Evolutionary conservation across 2,113 vertebrate species (phyloP).

Genomic region (Cyrtonyx montezumae): DNA sequence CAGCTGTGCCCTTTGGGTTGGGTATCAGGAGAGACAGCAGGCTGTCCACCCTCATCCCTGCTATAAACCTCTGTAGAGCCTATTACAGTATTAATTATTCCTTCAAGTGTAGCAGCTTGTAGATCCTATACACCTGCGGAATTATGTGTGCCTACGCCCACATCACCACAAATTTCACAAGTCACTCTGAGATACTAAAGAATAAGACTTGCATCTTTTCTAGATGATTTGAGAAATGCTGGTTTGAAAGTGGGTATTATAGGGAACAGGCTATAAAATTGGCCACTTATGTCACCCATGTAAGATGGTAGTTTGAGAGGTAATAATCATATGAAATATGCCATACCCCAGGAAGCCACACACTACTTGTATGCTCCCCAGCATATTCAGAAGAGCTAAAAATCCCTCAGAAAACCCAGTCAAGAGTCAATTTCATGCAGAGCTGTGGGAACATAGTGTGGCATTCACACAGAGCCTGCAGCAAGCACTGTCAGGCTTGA

Average conservation of each 20-base stretch:
- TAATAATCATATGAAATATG: background rate
- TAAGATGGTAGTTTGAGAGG: background rate
- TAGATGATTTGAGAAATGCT: background rate
- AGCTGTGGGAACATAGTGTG: background rate
- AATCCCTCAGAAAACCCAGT: background rate
- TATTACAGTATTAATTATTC: background rate
- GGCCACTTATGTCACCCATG: background rate
- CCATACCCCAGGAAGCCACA: background rate
- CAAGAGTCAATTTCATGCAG: background rate
- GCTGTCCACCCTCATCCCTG: background rate
- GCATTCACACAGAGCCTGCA: background rate
- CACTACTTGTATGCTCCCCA: background rate
- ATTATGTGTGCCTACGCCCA: background rate
- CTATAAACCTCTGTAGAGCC: background rate
- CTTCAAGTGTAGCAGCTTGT: background rate
- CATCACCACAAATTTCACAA: background rate
- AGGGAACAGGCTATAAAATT: background rate
- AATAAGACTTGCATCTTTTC: background rate
- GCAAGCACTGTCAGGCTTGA: background rate
- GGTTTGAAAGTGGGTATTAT: background rate
- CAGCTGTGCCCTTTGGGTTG: background rate
- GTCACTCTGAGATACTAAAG: background rate
- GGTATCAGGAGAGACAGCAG: background rate
- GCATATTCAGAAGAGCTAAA: background rate
- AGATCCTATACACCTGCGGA: background rate